Percentiles rank a stretch among this genome's conserved stretches.
Conservation (phyloP, 2,797 vertebrate genomes). For the Glyptemys insculpta region DNA sequence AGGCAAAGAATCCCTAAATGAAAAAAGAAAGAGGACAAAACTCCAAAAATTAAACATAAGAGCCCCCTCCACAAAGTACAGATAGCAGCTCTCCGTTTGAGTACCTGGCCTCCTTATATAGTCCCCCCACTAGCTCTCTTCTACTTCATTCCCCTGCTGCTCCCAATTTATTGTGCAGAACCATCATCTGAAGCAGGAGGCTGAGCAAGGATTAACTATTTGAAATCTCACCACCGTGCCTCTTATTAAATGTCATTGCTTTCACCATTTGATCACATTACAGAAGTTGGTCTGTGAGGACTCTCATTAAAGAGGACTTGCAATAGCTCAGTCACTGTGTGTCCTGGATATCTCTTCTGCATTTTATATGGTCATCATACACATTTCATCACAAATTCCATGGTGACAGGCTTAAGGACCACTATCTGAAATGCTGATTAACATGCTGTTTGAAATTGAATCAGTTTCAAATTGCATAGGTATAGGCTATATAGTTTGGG, state of each 20-base stretch:
- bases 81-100: background rate
- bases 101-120: background rate
- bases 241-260: background rate
- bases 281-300: background rate
- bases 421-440: conserved; percentile 30
- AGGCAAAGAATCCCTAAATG: background rate
- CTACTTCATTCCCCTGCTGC: background rate
- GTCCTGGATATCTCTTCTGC: background rate
- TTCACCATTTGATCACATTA: background rate
- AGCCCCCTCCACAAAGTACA: background rate
- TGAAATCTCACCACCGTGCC: background rate
- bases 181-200: background rate
- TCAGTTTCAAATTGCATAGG: conserved; percentile 63
- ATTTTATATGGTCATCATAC: conserved; percentile 12
- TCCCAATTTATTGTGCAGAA: background rate
- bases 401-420: background rate
- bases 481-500: conserved; percentile 56
- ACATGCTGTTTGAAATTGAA: conserved; percentile 56
- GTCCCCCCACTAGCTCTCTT: background rate
- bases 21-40: background rate
- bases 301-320: background rate
- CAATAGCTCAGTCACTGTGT: background rate
- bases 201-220: background rate
- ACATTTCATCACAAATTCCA: conserved; percentile 21
- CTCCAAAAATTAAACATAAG: background rate